phyloP scores from a whole-genome alignment of 2,113 vertebrate genomes.

The Trematocara unimaculatum region DNA sequence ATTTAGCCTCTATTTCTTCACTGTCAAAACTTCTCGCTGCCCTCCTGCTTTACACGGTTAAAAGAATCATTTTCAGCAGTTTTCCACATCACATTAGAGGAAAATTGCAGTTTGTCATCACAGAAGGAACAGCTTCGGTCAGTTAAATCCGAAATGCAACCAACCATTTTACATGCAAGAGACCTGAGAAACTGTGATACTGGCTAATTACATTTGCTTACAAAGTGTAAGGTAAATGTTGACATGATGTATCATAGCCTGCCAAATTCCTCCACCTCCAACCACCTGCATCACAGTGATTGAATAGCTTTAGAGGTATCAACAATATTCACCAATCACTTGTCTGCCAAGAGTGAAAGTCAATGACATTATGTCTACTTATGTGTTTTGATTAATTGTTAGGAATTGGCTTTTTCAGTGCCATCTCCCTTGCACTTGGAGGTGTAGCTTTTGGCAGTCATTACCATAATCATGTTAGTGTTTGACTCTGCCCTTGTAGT shows the following conservation, averaged over 20 bases:
- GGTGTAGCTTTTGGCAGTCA: constrained; percentile 42
- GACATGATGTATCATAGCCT: constrained; percentile 26
- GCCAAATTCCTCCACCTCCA: constrained; percentile 1
- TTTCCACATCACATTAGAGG: neutral
- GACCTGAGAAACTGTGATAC: constrained; percentile 6
- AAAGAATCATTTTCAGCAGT: neutral
- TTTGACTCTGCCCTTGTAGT: constrained; percentile 59
- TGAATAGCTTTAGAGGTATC: constrained; percentile 39
- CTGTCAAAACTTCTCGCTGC: neutral
- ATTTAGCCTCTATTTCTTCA: neutral
- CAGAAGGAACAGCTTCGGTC: neutral
- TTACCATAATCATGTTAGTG: constrained; percentile 66
- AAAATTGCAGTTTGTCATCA: neutral
- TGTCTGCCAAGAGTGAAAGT: constrained; percentile 41
- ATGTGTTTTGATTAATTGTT: constrained; percentile 61
- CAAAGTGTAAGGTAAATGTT: constrained; percentile 34
- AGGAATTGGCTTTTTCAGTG: constrained; percentile 20
- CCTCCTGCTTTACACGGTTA: neutral
- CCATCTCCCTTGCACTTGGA: neutral
- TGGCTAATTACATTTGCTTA: constrained; percentile 47
- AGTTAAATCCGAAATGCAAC: neutral
- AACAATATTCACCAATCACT: constrained; percentile 38
- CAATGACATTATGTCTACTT: constrained; percentile 53
- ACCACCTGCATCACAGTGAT: constrained; percentile 32
- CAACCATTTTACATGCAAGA: neutral